Base-by-base conservation (phyloP, 2,797 vertebrate genomes). In the Falco biarmicus region DNA sequence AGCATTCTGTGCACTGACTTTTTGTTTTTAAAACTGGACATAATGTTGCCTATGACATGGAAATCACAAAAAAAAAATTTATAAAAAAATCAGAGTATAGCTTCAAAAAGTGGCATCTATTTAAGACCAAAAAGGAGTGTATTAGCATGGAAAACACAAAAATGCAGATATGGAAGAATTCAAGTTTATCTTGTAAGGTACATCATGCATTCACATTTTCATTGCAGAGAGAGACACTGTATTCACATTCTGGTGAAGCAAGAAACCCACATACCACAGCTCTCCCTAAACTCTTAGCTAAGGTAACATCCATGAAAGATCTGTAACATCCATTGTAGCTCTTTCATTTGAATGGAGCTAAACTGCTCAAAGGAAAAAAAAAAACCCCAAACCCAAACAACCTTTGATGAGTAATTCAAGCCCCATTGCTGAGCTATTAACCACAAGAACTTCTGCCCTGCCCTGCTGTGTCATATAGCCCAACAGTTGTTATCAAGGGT, bases 131-230 rank as follows among this genome's bases (percentile, higher is more conserved):
- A 54, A 80, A 76, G 28, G 31, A 89, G 28, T 74, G 32, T 47
- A 89, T 89, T 84, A 93, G 83, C 54, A 66, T 76, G 66, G 83
- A 83, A 95, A 96, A 66, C 43, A 87, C 28, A 95, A 77, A 95
- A 85, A 85, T 26, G 53, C 48, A 84, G 61, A 93, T 94, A 80
- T 74, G n/a, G 84, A 96, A 91, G 78, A 95, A 92, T 93, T 97
- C 87, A 94, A 96, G 96, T 95, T 93, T 94, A 86, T 73, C 51
- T 57, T 59, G 15, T 78, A 95, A 96, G 68, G 63, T 95, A 96
- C 89, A 94, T 31, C 70, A 95, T 95, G 93, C 74, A 92, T 95
- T 95, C 94, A 97, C 90, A 96, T 96, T 95, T 84, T 92, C 70
- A 83, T 31, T 92, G 91, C 48, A 60, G 91, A 90, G 87, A 79